A percentile compares a stretch with the other conserved stretches of the same genome.
These are phyloP conservation scores for Rhabdomys pumilio DNA, from an alignment of 2,797 vertebrate genomes.

Conservation along the genomic window DNA sequence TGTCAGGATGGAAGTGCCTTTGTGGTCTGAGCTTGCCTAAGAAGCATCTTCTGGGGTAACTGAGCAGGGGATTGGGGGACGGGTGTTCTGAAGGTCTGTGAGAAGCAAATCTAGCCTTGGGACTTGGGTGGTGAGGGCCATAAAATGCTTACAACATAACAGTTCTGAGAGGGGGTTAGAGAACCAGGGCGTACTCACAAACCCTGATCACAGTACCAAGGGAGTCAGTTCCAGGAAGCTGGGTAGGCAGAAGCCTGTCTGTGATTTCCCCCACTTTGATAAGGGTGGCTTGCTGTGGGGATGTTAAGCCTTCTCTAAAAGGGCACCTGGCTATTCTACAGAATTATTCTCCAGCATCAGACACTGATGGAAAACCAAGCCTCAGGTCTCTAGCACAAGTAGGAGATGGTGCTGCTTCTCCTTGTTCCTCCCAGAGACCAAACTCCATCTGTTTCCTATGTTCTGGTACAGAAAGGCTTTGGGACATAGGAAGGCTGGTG, in stretches of 20 bases:
- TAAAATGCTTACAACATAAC: neutral
- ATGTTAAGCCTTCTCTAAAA: neutral
- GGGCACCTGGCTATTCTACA: neutral
- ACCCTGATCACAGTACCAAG: neutral
- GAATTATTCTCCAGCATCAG: neutral
- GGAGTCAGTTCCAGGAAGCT: neutral
- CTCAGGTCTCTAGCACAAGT: neutral
- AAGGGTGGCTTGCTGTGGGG: neutral
- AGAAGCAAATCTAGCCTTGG: neutral
- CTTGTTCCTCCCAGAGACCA: neutral
- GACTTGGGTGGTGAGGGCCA: neutral
- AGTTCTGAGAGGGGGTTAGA: neutral
- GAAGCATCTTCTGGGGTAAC: neutral
- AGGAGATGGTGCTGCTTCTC: neutral
- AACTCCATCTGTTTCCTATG: neutral
- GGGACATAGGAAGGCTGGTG: neutral
- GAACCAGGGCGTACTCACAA: neutral
- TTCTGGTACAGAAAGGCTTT: neutral
- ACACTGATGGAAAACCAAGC: neutral
- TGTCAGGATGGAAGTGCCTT: neutral
- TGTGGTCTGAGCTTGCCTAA: neutral
- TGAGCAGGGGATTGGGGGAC: accelerated
- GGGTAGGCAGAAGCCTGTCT: neutral
- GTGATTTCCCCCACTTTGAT: neutral
- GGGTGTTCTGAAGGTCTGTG: neutral